Evolutionary conservation across 2,113 vertebrate genomes (phyloP), one percentile per base, ranked within the genome.

Genomic region (Phycodurus eques): DNA sequence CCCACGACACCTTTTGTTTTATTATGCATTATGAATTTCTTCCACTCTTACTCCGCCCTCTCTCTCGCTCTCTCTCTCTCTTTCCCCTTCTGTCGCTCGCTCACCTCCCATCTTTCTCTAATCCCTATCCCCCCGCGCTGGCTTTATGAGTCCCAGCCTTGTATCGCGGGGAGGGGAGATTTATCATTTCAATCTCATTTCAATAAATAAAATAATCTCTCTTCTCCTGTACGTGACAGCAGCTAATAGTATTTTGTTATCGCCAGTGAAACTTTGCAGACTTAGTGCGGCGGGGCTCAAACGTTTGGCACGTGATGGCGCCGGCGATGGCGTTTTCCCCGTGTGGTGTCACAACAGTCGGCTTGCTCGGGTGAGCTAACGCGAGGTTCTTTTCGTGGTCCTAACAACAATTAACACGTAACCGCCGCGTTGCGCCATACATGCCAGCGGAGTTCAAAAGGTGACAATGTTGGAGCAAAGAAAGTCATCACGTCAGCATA

Each of bases 61-160:
- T 83, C 86, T 81, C 81, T 76, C 76, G 68, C 75, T 46, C 76
- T 73, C 71, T 4, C 46, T 42, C 74, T 73, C 67, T 74, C 68
- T 53, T 74, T 73, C 70, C 78, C 78, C 70, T 71, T 68, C 81
- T 82, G 79, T 78, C 83, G 86, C 91, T 85, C 86, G 80, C 85
- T 84, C 90, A 88, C 88, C 85, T 85, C 90, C 90, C 87, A 89
- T 93, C 91, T 92, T 92, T 93, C 89, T 94, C 88, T 94, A 95
- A 95, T 96, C 94, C 94, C 93, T 93, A 91, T 92, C 91, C 90
- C 94, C 59, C 94, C 92, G 94, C 93, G 93, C 89, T 83, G 91
- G 93, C 93, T 94, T 98, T 98, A 96, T 98, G 96, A 96, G 94
- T 94, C 94, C 93, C 90, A 96, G 95, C 96, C 95, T 96, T 97